These are phyloP conservation scores for Teleiodes luculella DNA, from an alignment of 2,888 invertebrate genomes.

Conservation along the genomic window DNA sequence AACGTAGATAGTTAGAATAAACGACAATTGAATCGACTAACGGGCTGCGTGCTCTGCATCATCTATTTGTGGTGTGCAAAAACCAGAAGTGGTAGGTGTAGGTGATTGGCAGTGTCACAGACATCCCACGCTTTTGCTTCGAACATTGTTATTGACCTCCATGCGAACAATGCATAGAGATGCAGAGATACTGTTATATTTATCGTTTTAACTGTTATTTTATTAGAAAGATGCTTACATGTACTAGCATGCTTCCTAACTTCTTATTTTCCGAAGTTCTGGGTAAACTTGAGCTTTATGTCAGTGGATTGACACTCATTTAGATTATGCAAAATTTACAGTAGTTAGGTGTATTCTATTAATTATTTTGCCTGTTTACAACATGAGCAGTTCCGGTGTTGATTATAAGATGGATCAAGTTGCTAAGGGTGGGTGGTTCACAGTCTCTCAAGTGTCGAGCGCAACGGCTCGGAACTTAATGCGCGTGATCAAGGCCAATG, in stretches of 20 bases:
- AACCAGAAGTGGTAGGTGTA: slow-evolving; percentile 32
- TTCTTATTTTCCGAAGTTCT: too few species aligned
- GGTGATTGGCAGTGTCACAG: slow-evolving; percentile 41
- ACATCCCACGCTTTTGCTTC: slow-evolving; percentile 58
- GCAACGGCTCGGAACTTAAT: slow-evolving; percentile 50
- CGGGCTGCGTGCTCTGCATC: background rate
- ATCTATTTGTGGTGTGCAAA: slow-evolving; percentile 2
- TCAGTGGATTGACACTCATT: too few species aligned
- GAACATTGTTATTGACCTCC: slow-evolving; percentile 44
- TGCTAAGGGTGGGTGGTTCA: slow-evolving; percentile 33
- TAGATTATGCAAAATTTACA: too few species aligned
- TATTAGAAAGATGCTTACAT: background rate
- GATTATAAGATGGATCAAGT: slow-evolving; percentile 9
- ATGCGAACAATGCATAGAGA: slow-evolving; percentile 37
- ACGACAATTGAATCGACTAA: slow-evolving; percentile 7
- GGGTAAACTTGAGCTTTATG: too few species aligned
- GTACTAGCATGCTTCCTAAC: too few species aligned
- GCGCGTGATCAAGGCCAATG: slow-evolving; percentile 57
- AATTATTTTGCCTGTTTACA: background rate
- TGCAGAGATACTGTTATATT: slow-evolving; percentile 26
- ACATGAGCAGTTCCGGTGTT: slow-evolving; percentile 9
- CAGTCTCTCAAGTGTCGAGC: slow-evolving; percentile 46
- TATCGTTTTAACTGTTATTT: slow-evolving; percentile 6
- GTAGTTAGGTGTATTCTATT: too few species aligned
- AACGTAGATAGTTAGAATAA: background rate